A percentile compares a stretch with the other conserved stretches of the same genome.
phyloP scores from a whole-genome alignment of 2,797 vertebrate genomes.

The Astyanax mexicanus region DNA sequence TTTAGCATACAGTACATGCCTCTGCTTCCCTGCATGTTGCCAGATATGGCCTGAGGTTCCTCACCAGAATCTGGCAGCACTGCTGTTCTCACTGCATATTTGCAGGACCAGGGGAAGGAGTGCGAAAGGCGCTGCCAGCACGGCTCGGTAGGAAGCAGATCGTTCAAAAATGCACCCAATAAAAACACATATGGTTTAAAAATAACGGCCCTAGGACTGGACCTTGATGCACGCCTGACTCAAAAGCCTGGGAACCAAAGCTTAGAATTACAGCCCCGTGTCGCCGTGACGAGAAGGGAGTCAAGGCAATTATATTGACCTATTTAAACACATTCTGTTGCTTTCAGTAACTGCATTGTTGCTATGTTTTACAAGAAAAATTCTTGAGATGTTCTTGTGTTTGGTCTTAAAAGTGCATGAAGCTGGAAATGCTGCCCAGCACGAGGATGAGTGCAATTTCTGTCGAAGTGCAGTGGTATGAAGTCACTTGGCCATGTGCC shows the following conservation, averaged over 20 bases:
- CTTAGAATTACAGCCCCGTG: not conserved
- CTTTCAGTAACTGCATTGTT: constrained; percentile 21
- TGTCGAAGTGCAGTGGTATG: constrained; percentile 70
- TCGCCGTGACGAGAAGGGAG: not conserved
- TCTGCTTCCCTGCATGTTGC: constrained; percentile 29
- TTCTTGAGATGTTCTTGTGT: constrained; percentile 32
- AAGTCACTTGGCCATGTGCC: constrained; percentile 82
- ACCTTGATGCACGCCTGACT: constrained; percentile 21
- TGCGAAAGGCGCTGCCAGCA: constrained; percentile 46
- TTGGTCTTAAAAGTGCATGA: constrained; percentile 15
- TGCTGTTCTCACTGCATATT: constrained; percentile 68
- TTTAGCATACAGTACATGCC: constrained; percentile 7
- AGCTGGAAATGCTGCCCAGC: constrained; percentile 51
- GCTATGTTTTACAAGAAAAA: constrained; percentile 29
- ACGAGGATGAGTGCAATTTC: constrained; percentile 69
- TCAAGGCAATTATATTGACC: constrained; percentile 7
- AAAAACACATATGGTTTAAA: constrained; percentile 80
- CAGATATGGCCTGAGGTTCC: constrained; percentile 55
- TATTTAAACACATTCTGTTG: not conserved
- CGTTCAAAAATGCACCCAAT: constrained; percentile 73
- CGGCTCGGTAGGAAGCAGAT: constrained; percentile 46
- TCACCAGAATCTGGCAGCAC: constrained; percentile 60
- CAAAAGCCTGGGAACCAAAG: constrained; percentile 9
- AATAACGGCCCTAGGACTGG: constrained; percentile 63
- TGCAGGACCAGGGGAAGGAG: constrained; percentile 62